Percentiles rank a stretch among this genome's conserved stretches.
phyloP scores from a whole-genome alignment of 2,113 vertebrate genomes.

The Limnothrissa miodon region DNA sequence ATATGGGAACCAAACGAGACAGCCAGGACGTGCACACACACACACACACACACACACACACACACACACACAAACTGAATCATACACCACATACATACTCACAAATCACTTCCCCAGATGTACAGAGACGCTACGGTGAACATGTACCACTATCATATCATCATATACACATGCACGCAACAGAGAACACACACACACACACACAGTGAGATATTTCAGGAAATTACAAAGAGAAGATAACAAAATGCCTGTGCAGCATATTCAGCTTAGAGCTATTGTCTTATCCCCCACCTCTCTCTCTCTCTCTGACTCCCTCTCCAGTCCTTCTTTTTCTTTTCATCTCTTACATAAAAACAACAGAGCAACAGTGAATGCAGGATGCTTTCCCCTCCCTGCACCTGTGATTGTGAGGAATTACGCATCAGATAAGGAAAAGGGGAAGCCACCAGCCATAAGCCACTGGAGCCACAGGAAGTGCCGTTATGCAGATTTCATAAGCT shows the following conservation, averaged over 20 bases:
- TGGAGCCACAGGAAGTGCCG: not conserved
- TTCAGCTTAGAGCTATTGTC: not conserved
- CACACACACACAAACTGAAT: not conserved
- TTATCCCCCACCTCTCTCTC: not conserved
- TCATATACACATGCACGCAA: not conserved
- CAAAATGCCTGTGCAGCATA: not conserved
- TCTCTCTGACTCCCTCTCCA: not conserved
- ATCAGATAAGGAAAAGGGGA: not conserved
- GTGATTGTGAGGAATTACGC: not conserved
- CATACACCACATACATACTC: not conserved
- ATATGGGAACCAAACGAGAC: not conserved
- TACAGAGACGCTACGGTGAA: not conserved
- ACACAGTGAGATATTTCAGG: not conserved
- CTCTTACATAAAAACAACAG: not conserved
- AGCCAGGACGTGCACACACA: not conserved
- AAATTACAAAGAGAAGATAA: not conserved
- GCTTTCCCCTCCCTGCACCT: conserved; percentile 3
- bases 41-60: not conserved
- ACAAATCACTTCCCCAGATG: not conserved
- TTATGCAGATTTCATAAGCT: not conserved
- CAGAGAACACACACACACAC: not conserved
- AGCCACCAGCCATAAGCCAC: not conserved
- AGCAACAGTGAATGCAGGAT: not conserved
- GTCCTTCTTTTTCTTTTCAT: not conserved
- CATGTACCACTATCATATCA: not conserved